Evolutionary conservation across 2,888 invertebrate species (phyloP).

Genomic region (Drosophila sordidula): DNA sequence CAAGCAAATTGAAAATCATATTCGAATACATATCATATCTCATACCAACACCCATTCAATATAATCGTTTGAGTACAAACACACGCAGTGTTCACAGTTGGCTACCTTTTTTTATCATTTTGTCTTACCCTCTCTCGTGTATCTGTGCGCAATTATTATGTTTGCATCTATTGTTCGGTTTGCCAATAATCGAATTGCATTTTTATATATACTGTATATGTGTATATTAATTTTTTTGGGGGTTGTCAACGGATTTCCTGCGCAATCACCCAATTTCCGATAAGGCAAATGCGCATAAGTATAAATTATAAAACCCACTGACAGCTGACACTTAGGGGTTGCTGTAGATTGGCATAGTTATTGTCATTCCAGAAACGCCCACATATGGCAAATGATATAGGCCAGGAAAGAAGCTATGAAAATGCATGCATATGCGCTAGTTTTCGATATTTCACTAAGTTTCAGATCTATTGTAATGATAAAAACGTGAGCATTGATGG

Average conservation of each 20-base stretch:
- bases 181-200: conserved; percentile 62
- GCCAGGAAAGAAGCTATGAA: conserved; percentile 8
- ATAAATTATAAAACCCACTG: conserved; percentile 65
- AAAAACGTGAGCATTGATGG: conserved; percentile 32
- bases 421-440: conserved; percentile 37
- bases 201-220: conserved; percentile 11
- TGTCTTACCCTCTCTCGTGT: conserved; percentile 17
- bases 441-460: conserved; percentile 12
- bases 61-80: conserved; percentile 36
- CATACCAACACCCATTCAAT: conserved; percentile 35
- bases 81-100: conserved; percentile 57
- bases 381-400: conserved; percentile 19
- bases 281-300: conserved; percentile 61
- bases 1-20: conserved; percentile 37
- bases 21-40: conserved; percentile 23
- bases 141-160: conserved; percentile 39
- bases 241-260: conserved; percentile 75
- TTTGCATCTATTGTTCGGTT: conserved; percentile 40
- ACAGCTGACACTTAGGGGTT: conserved; percentile 54
- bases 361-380: conserved; percentile 45
- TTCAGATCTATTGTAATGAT: conserved; percentile 40
- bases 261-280: conserved; percentile 59
- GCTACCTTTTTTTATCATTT: conserved; percentile 50
- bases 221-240: conserved; percentile 6
- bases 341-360: conserved; percentile 42